Base-by-base conservation (phyloP, 2,113 vertebrate species). In the Coryphaenoides rupestris region DNA sequence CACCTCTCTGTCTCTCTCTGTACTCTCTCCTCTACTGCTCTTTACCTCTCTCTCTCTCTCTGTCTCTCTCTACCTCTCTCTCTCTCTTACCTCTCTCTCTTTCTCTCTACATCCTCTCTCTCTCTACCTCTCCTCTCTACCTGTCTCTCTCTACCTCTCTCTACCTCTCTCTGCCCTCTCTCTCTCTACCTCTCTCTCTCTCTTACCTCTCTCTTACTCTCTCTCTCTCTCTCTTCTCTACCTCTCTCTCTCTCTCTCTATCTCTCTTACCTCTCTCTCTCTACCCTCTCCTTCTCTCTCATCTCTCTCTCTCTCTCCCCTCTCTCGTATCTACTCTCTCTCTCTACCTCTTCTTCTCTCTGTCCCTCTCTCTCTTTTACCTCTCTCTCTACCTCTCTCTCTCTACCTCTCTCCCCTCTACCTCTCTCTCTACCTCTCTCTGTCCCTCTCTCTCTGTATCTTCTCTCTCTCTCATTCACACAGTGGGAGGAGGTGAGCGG, bases 401-500 rank as follows among this genome's bases (percentile, higher is more conserved):
- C 19, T 14, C 55, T 19, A 5, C 22, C 16, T 55, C 19, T 50
- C 55, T 23, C n/a, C 19, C n/a, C 62, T 14, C 47, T 21, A 49
- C 16, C 46, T 22, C 23, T 4, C 5, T 21, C 47, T 52, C 7
- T 52, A n/a, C n/a, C n/a, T n/a, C n/a, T 23, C 19, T 19, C 62
- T 14, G 28, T 21, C 58, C 16, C 46, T 22, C 23, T 4, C 5
- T 21, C 47, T 52, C 7, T 52, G 24, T 19, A 63, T 72, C 6
- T 84, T 19, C 24, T 21, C 26, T 73, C 24, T 69, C 55, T 63
- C 14, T 58, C 54, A n/a, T 4, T 15, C 45, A 66, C 19, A 0
- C 84, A 99, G 97, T 99, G 97, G 97, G 97, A 99, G 87, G 97
- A 99, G 86, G 97, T 99, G 78, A 99, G 97, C 3, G 96, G 97